phyloP scores from a whole-genome alignment of 2,888 invertebrate species.

The Erebia aethiops region DNA sequence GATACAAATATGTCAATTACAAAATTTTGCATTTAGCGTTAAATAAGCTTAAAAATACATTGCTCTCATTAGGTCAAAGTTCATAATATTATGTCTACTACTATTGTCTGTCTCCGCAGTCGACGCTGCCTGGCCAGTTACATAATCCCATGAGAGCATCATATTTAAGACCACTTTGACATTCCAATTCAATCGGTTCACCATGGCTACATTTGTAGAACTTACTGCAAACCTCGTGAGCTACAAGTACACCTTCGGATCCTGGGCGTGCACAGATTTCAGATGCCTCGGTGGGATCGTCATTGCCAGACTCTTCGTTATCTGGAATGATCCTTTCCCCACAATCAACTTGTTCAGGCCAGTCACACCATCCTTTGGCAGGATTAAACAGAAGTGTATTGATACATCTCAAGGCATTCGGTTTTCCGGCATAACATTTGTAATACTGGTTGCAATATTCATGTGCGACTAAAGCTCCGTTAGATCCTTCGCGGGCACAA shows the following conservation, averaged over 20 bases:
- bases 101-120: slow-evolving; percentile 49
- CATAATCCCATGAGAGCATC: slow-evolving; percentile 48
- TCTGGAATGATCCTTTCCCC: slow-evolving; percentile 44
- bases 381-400: slow-evolving; percentile 48
- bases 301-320: slow-evolving; percentile 32
- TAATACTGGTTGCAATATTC: slow-evolving; percentile 55
- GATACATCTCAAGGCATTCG: slow-evolving; percentile 45
- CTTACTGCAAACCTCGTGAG: slow-evolving; percentile 54
- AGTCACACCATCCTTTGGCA: slow-evolving; percentile 47
- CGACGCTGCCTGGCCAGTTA: slow-evolving; percentile 54
- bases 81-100: background rate
- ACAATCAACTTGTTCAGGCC: slow-evolving; percentile 50
- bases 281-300: slow-evolving; percentile 44
- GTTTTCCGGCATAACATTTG: slow-evolving; percentile 44
- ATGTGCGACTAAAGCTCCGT: slow-evolving; percentile 51
- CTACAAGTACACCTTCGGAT: slow-evolving; percentile 51
- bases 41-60: slow-evolving; percentile 7
- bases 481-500: slow-evolving; percentile 46
- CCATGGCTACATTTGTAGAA: slow-evolving; percentile 54
- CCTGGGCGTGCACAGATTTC: slow-evolving; percentile 44
- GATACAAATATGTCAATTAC: slow-evolving; percentile 1
- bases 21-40: slow-evolving; percentile 3
- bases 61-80: background rate
- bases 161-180: slow-evolving; percentile 48
- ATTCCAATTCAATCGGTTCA: slow-evolving; percentile 45